These are phyloP conservation scores for Rhingia rostrata DNA, from an alignment of 2,888 invertebrate genomes.

Conservation along the genomic window DNA sequence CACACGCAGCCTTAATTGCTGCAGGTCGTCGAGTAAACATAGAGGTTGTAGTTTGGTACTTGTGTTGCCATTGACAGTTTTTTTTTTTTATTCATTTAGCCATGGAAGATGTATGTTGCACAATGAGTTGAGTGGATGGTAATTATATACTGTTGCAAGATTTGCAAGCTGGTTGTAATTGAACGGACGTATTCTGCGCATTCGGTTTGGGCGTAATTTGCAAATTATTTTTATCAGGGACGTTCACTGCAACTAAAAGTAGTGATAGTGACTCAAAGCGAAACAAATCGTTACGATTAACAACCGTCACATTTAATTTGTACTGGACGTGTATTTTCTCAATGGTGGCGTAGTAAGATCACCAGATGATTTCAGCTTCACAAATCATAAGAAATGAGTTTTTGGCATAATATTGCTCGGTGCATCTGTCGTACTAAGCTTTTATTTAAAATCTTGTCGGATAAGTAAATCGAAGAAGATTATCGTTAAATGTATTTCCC, in stretches of 20 bases:
- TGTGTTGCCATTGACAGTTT: constrained; percentile 27
- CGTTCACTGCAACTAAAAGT: constrained; percentile 1
- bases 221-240: constrained; percentile 13
- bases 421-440: no score
- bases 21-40: constrained; percentile 43
- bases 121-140: constrained; percentile 40
- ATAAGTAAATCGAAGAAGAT: no score
- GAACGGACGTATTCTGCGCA: constrained; percentile 30
- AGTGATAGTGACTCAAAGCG: no score
- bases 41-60: constrained; percentile 34
- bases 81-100: constrained; percentile 4
- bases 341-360: no score
- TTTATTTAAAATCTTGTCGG: no score
- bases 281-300: no score
- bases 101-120: constrained; percentile 22
- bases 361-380: no score
- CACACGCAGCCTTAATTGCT: constrained; percentile 71
- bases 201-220: constrained; percentile 3
- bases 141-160: constrained; percentile 43
- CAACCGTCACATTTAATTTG: no score
- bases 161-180: constrained; percentile 13
- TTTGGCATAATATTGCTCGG: no score
- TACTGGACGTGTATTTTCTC: no score
- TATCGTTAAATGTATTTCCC: no score
- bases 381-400: no score